A percentile compares a stretch with the other conserved stretches of the same genome.
Conservation (phyloP, 2,888 invertebrate species). For the Hybos culiciformis region DNA sequence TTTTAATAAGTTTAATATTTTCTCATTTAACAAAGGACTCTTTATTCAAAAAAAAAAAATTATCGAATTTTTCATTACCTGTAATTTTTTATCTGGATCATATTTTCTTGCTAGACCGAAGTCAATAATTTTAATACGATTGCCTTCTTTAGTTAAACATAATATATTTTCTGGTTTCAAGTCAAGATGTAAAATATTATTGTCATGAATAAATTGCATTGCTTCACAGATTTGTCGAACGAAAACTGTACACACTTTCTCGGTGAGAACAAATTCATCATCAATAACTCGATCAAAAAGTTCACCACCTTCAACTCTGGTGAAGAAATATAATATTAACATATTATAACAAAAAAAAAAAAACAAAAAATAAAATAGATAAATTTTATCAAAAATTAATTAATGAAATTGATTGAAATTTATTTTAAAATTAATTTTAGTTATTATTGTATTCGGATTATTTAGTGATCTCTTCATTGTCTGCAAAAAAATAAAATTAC, state of each 20-base stretch:
- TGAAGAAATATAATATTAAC: not conserved
- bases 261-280: constrained; percentile 94
- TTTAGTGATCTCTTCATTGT: too few species aligned
- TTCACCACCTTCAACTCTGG: constrained; percentile 94
- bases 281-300: constrained; percentile 97
- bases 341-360: too few species aligned
- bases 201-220: constrained; percentile 90
- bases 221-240: constrained; percentile 98
- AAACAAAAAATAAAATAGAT: too few species aligned
- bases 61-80: constrained; percentile 38
- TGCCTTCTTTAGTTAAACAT: constrained; percentile 90
- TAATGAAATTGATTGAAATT: too few species aligned
- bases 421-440: too few species aligned
- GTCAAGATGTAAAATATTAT: constrained; percentile 91
- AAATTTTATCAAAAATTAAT: too few species aligned
- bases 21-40: too few species aligned
- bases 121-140: constrained; percentile 96
- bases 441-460: too few species aligned
- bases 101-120: constrained; percentile 91
- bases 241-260: constrained; percentile 90
- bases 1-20: too few species aligned
- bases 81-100: constrained; percentile 81
- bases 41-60: too few species aligned
- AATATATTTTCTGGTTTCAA: constrained; percentile 99
- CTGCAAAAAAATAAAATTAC: too few species aligned